Conservation (phyloP, 2,888 invertebrate species). For the Toxonevra muliebris region DNA sequence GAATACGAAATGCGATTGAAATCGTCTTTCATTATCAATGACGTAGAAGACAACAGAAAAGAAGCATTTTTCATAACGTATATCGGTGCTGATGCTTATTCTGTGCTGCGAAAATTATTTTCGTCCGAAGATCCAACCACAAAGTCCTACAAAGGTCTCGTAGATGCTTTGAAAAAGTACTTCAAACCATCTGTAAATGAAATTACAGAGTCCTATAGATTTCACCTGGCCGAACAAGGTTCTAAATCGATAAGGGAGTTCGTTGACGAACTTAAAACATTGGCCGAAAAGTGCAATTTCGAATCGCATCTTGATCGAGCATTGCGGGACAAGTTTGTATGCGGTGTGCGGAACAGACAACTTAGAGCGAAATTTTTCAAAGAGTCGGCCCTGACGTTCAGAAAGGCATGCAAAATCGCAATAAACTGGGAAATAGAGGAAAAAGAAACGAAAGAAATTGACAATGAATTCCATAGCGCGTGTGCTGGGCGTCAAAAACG, state of each 20-base stretch:
- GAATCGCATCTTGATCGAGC: slow-evolving; percentile 19
- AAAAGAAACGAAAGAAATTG: slow-evolving; percentile 21
- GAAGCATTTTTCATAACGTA: no score
- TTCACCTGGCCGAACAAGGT: slow-evolving; percentile 28
- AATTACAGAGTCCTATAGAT: slow-evolving; percentile 31
- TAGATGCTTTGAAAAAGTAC: slow-evolving; percentile 28
- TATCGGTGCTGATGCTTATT: no score
- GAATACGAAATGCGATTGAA: slow-evolving; percentile 33
- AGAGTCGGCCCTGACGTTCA: slow-evolving; percentile 26
- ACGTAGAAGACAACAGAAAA: slow-evolving; percentile 13
- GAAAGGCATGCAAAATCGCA: no score
- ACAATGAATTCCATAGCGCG: slow-evolving; percentile 2
- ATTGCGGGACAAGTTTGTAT: slow-evolving; percentile 6
- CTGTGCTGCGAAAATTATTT: no score
- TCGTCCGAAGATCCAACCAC: slow-evolving; percentile 22
- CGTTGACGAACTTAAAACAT: slow-evolving; percentile 26
- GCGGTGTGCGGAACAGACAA: slow-evolving; percentile 2
- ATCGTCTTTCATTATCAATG: slow-evolving; percentile 26
- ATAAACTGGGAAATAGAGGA: slow-evolving; percentile 31
- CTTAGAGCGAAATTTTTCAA: slow-evolving; percentile 29
- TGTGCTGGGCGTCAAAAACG: slow-evolving; percentile 3
- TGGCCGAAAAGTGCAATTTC: slow-evolving; percentile 31
- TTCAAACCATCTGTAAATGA: slow-evolving; percentile 30
- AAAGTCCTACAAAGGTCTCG: slow-evolving; percentile 20
- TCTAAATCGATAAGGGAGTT: no score